phyloP scores from a whole-genome alignment of 2,888 invertebrate species.

The Agrotis ipsilon region DNA sequence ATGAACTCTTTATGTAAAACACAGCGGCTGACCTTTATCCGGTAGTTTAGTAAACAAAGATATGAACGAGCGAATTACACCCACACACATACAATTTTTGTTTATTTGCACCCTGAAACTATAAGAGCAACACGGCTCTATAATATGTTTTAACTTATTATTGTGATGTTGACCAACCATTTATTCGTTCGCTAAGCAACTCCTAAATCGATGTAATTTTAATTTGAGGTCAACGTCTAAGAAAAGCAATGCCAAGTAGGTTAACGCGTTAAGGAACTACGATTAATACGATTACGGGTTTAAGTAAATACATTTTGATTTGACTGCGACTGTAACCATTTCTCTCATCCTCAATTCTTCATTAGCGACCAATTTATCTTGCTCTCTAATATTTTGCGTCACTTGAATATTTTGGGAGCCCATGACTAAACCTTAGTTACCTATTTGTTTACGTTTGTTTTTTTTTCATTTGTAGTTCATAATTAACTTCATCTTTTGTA shows the following conservation, averaged over 20 bases:
- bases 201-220: conserved; percentile 44
- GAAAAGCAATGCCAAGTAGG: conserved; percentile 63
- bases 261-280: conserved; percentile 56
- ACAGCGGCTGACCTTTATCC: conserved; percentile 30
- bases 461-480: neutral
- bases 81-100: conserved; percentile 1
- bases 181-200: conserved; percentile 20
- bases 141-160: conserved; percentile 14
- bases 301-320: conserved; percentile 51
- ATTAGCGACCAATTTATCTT: conserved; percentile 1
- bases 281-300: conserved; percentile 48
- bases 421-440: neutral
- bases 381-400: conserved; percentile 11
- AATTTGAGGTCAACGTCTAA: conserved; percentile 58
- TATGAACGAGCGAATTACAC: conserved; percentile 18
- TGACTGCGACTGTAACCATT: conserved; percentile 30
- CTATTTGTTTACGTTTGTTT: neutral
- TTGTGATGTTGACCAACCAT: neutral
- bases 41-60: conserved; percentile 42
- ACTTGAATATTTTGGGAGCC: neutral
- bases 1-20: conserved; percentile 35
- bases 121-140: neutral
- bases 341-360: conserved; percentile 12
- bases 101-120: conserved; percentile 3
- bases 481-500: neutral